Percentiles rank a stretch among this genome's conserved stretches.
These are phyloP conservation scores for Oryzias melastigma DNA, from an alignment of 2,113 vertebrate genomes.

Conservation along the genomic window DNA sequence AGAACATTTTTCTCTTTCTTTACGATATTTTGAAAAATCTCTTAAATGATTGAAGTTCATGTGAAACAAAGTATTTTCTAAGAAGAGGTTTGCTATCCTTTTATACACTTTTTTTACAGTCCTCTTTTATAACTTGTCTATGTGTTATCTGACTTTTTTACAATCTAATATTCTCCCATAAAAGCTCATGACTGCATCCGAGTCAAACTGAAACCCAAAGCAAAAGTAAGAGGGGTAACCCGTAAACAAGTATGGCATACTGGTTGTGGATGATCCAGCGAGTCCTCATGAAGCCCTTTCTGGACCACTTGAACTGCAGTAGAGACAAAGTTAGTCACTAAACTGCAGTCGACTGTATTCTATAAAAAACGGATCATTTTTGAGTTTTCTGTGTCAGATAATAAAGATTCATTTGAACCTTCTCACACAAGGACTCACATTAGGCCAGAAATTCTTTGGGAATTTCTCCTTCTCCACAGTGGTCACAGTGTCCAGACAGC, in stretches of 20 bases:
- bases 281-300: conserved; percentile 84
- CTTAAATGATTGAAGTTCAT: no score
- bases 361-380: conserved; percentile 52
- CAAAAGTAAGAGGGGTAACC: not conserved
- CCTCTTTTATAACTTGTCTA: no score
- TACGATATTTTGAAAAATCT: no score
- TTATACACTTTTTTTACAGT: no score
- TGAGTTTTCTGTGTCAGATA: conserved; percentile 66
- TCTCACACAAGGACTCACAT: conserved; percentile 70
- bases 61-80: no score
- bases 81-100: no score
- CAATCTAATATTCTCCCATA: no score
- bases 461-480: conserved; percentile 81
- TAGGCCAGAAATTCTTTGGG: conserved; percentile 79
- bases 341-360: conserved; percentile 51
- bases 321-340: conserved; percentile 58
- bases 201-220: not conserved
- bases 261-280: conserved; percentile 82
- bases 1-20: no score
- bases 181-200: not conserved
- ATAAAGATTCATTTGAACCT: conserved; percentile 56
- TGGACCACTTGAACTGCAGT: conserved; percentile 83
- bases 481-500: conserved; percentile 66
- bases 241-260: conserved; percentile 60
- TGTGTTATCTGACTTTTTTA: no score